Conservation (phyloP, 2,888 invertebrate species). For the Drosophila suboccidentalis region DNA sequence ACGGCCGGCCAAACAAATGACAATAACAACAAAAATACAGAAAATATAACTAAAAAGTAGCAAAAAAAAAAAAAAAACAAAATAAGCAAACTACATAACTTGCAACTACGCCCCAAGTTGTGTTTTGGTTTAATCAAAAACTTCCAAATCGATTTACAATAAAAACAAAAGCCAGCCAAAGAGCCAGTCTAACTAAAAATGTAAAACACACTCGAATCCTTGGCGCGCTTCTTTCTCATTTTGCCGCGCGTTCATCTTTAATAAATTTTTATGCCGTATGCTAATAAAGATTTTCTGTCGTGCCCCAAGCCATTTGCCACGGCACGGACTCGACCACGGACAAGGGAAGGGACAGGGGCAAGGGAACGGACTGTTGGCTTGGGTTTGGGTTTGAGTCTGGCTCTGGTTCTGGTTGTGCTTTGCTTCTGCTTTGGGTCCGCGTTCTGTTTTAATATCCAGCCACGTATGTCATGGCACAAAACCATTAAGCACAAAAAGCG, state of each 20-base stretch:
- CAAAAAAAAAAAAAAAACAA: slow-evolving; percentile 23
- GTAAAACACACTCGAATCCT: slow-evolving; percentile 49
- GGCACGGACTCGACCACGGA: slow-evolving; percentile 9
- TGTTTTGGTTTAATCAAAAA: slow-evolving; percentile 73
- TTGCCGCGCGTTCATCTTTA: slow-evolving; percentile 74
- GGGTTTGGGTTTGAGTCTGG: slow-evolving; percentile 7
- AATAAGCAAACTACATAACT: slow-evolving; percentile 51
- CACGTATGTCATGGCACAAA: slow-evolving; percentile 82
- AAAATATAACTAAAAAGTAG: not conserved
- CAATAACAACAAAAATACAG: slow-evolving; percentile 49
- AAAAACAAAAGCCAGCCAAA: slow-evolving; percentile 42
- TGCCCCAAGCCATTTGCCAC: slow-evolving; percentile 68
- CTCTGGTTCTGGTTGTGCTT: slow-evolving; percentile 9
- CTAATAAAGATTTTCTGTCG: slow-evolving; percentile 80
- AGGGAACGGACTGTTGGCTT: slow-evolving; percentile 16
- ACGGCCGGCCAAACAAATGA: slow-evolving; percentile 61
- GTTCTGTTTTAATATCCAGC: slow-evolving; percentile 77
- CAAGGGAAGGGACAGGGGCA: not conserved
- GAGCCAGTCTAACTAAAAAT: slow-evolving; percentile 53
- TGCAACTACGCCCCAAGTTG: slow-evolving; percentile 58
- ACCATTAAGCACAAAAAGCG: slow-evolving; percentile 76
- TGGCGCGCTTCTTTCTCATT: slow-evolving; percentile 56
- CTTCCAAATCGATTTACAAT: slow-evolving; percentile 80
- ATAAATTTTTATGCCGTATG: slow-evolving; percentile 82
- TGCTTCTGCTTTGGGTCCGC: slow-evolving; percentile 28